Base-by-base conservation (phyloP, 2,888 invertebrate genomes). In the Leptopilina myrica region DNA sequence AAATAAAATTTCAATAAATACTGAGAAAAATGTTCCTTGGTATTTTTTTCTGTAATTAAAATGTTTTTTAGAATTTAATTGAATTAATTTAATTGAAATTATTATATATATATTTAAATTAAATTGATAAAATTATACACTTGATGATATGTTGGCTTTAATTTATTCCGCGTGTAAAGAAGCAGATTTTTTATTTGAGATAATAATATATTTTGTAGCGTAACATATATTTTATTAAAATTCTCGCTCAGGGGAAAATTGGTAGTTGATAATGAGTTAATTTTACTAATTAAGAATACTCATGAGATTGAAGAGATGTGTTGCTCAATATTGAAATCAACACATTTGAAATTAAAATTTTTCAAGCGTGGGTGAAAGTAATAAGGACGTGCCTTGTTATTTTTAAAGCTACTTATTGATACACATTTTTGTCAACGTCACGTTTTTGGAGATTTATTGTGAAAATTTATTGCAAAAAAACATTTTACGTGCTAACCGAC, bases 381-480 rank as follows among this genome's bases (percentile, higher is more conserved):
- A 56, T 73, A 46, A 64, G 26, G n/a, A 53, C 64, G 64, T 64
- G 64, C 43, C 53, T 64, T 64, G 65, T 26, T 59, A 76, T 81
- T 81, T 20, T 65, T 66, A 66, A 64, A 79, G 59, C 49, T 26
- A 49, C 62, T 40, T 62, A 78, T 69, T 62, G 64, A 59, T 76
- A 78, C 66, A 78, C 15, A 59, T 56, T 43, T 49, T 49, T 9
- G 62, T 62, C 20, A 64, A 67, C 62, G 64, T 33, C 66, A 33
- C 66, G 76, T 79, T 53, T 43, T 78, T 78, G 26, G 77, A 76
- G 20, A 66, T 64, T 26, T 46, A 77, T 56, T 40, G 79, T 77
- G 79, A 78, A 78, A 80, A 81, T 78, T 33, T 65, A 80, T 81
- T 77, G 66, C 76, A 67, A 80, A 77, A 26, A 33, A 33, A 33